These are phyloP conservation scores for Ibidorhyncha struthersii DNA, from an alignment of 2,113 vertebrate genomes.

Conservation along the genomic window DNA sequence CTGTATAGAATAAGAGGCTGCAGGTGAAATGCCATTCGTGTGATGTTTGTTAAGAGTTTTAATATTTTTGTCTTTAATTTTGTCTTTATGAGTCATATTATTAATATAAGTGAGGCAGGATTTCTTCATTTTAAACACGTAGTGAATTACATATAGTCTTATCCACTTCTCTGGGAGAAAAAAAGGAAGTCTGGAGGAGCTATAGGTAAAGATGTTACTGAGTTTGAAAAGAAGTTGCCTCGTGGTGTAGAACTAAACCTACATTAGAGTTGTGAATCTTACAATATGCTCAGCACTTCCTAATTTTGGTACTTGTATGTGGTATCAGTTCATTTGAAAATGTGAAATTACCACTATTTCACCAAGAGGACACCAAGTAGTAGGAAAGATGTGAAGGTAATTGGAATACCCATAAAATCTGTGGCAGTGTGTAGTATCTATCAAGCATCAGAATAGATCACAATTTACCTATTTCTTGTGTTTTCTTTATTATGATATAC, in stretches of 20 bases:
- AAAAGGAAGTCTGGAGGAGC: background rate
- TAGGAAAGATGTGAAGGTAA: background rate
- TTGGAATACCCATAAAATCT: background rate
- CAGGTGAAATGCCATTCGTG: background rate
- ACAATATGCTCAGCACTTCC: background rate
- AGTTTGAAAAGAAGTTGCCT: background rate
- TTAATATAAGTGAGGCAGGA: background rate
- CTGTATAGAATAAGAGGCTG: background rate
- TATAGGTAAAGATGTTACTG: background rate
- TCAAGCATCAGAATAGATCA: background rate
- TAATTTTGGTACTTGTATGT: accelerated
- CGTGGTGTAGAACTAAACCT: background rate
- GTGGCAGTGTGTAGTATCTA: accelerated
- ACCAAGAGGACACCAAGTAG: background rate
- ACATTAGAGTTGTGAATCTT: background rate
- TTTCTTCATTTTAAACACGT: background rate
- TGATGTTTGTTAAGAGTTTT: background rate
- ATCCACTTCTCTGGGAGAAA: background rate
- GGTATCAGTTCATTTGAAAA: background rate
- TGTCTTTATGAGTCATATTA: background rate
- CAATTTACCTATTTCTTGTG: background rate
- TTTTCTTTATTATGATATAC: background rate
- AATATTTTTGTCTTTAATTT: background rate
- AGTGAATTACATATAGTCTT: background rate
- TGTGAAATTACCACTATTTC: background rate